phyloP scores from a whole-genome alignment of 2,797 vertebrate genomes.

The Cynopterus sphinx region DNA sequence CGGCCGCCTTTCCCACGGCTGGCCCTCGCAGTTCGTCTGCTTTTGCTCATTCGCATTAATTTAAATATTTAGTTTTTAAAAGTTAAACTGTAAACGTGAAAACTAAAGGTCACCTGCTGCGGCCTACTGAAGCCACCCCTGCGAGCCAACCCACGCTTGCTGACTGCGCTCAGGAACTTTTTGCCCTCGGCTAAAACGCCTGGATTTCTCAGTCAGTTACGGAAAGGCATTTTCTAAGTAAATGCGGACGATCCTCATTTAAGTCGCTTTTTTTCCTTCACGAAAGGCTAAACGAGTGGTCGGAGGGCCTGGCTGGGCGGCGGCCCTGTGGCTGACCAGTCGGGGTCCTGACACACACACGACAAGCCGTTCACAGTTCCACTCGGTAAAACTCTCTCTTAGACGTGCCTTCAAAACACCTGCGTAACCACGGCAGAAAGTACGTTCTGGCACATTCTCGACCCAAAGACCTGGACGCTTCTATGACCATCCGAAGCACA shows the following conservation, averaged over 20 bases:
- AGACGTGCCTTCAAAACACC: background rate
- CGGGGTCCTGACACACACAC: background rate
- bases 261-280: background rate
- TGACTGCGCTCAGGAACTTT: conserved; percentile 11
- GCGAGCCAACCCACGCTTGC: background rate
- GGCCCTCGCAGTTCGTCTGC: too few species aligned
- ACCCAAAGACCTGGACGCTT: background rate
- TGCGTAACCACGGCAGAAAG: background rate
- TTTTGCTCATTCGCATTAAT: conserved; percentile 71
- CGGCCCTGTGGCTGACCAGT: too few species aligned
- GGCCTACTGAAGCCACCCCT: conserved; percentile 53
- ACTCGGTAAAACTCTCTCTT: background rate
- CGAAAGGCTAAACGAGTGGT: conserved; percentile 20
- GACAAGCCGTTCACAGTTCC: background rate
- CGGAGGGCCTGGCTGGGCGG: background rate
- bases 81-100: conserved; percentile 70
- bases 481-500: background rate
- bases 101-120: conserved; percentile 61
- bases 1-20: too few species aligned
- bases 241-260: background rate
- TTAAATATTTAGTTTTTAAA: conserved; percentile 69
- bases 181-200: conserved; percentile 3
- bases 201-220: background rate
- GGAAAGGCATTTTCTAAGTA: conserved; percentile 14
- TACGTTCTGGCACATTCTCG: rapidly evolving